These are phyloP conservation scores for Myrmophylax atrothorax DNA, from an alignment of 2,113 vertebrate species.

Conservation along the genomic window DNA sequence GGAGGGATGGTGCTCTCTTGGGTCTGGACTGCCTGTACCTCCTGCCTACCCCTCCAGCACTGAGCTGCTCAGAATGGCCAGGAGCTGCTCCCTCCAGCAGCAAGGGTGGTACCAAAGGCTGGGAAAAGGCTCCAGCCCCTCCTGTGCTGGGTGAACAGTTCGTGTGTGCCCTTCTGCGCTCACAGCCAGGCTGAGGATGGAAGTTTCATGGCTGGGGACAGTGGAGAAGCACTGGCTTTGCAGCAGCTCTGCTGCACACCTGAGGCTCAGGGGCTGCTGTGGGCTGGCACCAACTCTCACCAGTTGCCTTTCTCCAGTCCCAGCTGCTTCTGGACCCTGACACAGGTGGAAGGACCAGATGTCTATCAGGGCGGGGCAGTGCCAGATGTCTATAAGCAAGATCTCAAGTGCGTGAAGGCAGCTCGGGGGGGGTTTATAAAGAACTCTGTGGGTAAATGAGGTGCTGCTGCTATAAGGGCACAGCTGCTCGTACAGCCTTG, in stretches of 20 bases:
- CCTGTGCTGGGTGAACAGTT: too few relatives aligned
- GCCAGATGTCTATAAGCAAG: fast-evolving
- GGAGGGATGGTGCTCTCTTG: too few relatives aligned
- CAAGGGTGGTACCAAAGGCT: too few relatives aligned
- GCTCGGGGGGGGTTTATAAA: too few relatives aligned
- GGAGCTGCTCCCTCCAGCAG: background rate
- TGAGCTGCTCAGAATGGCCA: background rate
- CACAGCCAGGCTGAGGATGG: too few relatives aligned
- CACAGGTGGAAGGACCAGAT: fast-evolving
- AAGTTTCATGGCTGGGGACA: fast-evolving
- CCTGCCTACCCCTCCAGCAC: background rate
- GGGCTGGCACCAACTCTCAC: fast-evolving
- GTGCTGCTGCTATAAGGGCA: background rate
- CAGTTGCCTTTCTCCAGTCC: background rate
- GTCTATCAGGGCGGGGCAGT: background rate
- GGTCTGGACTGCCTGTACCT: fast-evolving
- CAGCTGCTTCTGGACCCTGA: background rate
- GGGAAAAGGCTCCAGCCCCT: too few relatives aligned
- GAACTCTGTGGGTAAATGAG: fast-evolving
- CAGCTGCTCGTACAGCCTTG: background rate
- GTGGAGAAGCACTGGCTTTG: too few relatives aligned
- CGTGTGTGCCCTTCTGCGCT: fast-evolving
- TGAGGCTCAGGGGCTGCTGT: background rate
- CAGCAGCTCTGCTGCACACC: background rate
- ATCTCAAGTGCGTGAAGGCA: background rate